Conservation (phyloP, 2,113 vertebrate species). For the Myotis davidii region DNA sequence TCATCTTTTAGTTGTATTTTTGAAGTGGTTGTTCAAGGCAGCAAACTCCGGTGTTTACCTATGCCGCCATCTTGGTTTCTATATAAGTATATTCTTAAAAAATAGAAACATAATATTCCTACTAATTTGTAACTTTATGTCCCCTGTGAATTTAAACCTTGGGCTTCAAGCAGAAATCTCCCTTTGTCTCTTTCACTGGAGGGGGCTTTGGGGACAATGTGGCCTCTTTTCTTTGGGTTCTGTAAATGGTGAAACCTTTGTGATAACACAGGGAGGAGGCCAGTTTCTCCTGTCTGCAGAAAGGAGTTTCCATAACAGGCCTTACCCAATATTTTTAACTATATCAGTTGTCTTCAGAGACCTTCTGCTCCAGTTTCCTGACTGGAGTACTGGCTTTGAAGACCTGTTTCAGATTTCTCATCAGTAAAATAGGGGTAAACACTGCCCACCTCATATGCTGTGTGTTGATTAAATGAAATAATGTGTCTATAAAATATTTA, state of each 20-base stretch:
- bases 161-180: background rate
- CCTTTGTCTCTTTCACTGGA: background rate
- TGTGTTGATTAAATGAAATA: background rate
- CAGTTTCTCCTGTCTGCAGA: background rate
- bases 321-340: background rate
- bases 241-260: background rate
- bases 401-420: background rate
- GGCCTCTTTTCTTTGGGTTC: conserved; percentile 42
- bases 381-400: background rate
- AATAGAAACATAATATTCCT: background rate
- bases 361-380: background rate
- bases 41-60: no score
- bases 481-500: background rate
- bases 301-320: background rate
- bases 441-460: background rate
- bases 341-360: background rate
- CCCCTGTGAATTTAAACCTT: background rate
- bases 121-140: background rate
- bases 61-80: no score
- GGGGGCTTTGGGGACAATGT: background rate
- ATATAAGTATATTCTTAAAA: background rate
- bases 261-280: background rate
- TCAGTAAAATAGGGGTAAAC: background rate
- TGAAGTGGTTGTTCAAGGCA: no score
- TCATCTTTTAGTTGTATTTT: no score